phyloP scores from a whole-genome alignment of 2,888 invertebrate genomes.

The Panorpa germanica region DNA sequence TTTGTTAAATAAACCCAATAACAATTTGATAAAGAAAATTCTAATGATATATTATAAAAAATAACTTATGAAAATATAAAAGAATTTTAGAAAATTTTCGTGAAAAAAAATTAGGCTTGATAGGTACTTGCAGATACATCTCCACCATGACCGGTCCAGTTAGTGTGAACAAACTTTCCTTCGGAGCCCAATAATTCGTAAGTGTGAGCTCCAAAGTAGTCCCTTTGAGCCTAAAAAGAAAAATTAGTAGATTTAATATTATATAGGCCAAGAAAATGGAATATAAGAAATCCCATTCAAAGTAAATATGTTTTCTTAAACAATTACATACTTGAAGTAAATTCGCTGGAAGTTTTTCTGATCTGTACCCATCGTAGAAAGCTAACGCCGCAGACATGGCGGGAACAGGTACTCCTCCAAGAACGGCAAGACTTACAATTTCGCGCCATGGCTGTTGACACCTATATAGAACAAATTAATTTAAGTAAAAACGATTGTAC shows the following conservation, averaged over 20 bases:
- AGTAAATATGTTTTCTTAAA: too few species aligned
- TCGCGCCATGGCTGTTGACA: conserved; percentile 74
- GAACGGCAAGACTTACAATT: conserved; percentile 51
- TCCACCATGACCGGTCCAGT: conserved; percentile 98
- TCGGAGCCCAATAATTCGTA: conserved; percentile 78
- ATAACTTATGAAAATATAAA: too few species aligned
- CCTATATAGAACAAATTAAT: too few species aligned
- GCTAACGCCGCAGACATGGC: conserved; percentile 85
- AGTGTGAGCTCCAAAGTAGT: conserved; percentile 98
- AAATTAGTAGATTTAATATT: conserved; percentile 5
- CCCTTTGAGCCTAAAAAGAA: conserved; percentile 65
- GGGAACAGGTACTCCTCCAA: conserved; percentile 84
- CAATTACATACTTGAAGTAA: conserved; percentile 54
- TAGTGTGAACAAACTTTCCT: conserved; percentile 86
- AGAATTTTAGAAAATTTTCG: too few species aligned
- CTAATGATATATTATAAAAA: too few species aligned
- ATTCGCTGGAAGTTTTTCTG: conserved; percentile 78
- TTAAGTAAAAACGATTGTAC: too few species aligned
- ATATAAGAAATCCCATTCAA: too few species aligned
- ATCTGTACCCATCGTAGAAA: conserved; percentile 93
- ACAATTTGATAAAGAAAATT: too few species aligned
- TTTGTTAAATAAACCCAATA: too few species aligned
- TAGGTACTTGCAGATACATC: conserved; percentile 90
- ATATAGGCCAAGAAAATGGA: too few species aligned
- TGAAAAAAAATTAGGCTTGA: conserved; percentile 35